Evolutionary conservation across 2,113 vertebrate species (phyloP), one percentile per base, ranked within the genome.

Genomic region (Anarhynchus alexandrinus): DNA sequence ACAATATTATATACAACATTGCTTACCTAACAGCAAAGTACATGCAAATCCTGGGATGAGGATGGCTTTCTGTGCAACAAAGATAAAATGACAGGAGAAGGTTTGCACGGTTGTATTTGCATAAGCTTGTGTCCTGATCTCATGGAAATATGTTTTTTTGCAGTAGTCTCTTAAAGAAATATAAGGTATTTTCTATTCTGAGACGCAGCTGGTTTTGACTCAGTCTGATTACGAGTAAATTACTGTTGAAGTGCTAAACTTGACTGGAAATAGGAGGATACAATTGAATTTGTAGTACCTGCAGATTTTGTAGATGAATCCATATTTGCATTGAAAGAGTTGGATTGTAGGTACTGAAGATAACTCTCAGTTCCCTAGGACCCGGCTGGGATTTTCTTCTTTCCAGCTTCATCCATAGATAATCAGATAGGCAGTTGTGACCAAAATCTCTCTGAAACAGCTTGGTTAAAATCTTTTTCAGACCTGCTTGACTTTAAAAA

Each of bases 161-260:
- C 34, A n/a, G 40, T 43, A 70, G 27, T 62, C 27, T 96, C 30
- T 52, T 61, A 49, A 94, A 85, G 49, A 86, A 72, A 73, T 66
- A 49, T 0, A 85, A 51, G 47, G 5, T 70, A n/a, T 88, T 88
- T 96, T 80, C 66, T 92, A n/a, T 88, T 95, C 90, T 83, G 85
- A 88, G 49, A 22, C 79, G 80, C 85, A 93, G 62, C 78, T 94
- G 82, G 25, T 80, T 96, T 97, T 29, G 7, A 42, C 82, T 95
- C 54, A 77, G 51, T 58, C 85, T 94, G 62, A n/a, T 93, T 95
- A 80, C 70, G 65, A 87, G 82, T 70, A 97, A 91, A 95, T 93
- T 94, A 92, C 49, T 90, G 54, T 72, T 88, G 74, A 93, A 96
- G 85, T 85, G 78, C 27, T 95, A 84, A 90, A 47, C n/a, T 89